A percentile compares a stretch with the other conserved stretches of the same genome.
Conservation (phyloP, 2,113 vertebrate genomes). For the Phrynocephalus versicolor region DNA sequence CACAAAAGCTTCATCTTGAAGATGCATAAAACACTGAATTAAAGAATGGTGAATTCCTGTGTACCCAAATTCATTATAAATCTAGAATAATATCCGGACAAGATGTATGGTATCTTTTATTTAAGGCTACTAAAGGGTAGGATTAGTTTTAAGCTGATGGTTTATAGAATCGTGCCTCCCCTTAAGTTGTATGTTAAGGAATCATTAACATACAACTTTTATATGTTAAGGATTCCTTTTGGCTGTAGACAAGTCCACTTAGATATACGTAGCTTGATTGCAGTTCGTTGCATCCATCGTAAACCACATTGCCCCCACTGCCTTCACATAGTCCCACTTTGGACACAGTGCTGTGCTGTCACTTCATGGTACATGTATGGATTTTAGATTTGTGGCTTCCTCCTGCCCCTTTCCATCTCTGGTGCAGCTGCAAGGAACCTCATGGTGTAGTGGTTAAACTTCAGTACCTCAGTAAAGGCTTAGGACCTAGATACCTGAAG, state of each 20-base stretch:
- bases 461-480: no score
- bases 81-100: background rate
- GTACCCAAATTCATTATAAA: no score
- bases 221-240: no score
- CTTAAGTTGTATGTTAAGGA: no score
- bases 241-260: no score
- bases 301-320: background rate
- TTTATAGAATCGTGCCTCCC: background rate
- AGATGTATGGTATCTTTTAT: background rate
- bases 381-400: background rate
- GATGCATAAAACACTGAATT: background rate
- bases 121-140: background rate
- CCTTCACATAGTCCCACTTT: background rate
- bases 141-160: background rate
- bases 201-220: no score
- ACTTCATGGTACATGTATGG: background rate
- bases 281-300: background rate
- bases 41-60: background rate
- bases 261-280: no score
- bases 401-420: background rate
- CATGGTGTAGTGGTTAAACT: no score
- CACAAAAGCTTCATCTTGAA: background rate
- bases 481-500: no score
- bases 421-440: background rate
- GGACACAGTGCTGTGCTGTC: background rate